phyloP scores from a whole-genome alignment of 1,140 invertebrate genomes.

The Chrysomallon squamiferum region DNA sequence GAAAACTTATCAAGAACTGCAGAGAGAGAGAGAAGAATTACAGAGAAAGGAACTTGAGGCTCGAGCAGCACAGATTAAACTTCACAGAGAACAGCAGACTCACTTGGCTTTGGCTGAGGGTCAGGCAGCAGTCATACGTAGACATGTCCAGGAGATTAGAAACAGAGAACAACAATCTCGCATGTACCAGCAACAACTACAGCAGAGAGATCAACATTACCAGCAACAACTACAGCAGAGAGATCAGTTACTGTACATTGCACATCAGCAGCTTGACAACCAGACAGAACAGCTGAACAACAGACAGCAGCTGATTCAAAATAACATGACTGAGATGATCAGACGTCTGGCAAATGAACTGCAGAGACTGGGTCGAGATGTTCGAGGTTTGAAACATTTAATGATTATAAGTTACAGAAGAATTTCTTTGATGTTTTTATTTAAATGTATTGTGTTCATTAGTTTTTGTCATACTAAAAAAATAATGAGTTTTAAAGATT shows the following conservation, averaged over 20 bases:
- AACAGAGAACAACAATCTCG: not conserved
- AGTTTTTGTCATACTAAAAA: not conserved
- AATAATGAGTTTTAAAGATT: too few species aligned
- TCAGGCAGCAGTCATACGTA: constrained; percentile 13
- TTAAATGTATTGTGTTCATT: not conserved
- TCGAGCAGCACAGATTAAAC: not conserved
- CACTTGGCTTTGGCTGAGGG: not conserved
- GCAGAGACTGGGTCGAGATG: not conserved
- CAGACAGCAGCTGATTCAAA: not conserved
- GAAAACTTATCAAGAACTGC: too few species aligned
- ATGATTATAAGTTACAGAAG: not conserved
- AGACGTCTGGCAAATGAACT: not conserved
- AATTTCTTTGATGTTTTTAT: not conserved
- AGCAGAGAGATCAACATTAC: not conserved
- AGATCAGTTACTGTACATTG: not conserved
- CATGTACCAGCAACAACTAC: not conserved
- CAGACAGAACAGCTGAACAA: constrained; percentile 14
- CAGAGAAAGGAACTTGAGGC: not conserved
- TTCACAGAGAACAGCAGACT: not conserved
- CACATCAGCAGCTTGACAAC: not conserved
- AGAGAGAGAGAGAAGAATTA: too few species aligned
- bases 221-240: constrained; percentile 6
- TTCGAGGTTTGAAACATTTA: constrained; percentile 1
- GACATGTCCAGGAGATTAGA: constrained; percentile 11
- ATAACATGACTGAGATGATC: not conserved